A percentile compares a stretch with the other conserved stretches of the same genome.
Conservation (phyloP, 2,797 vertebrate species). For the Anniella stebbinsi region DNA sequence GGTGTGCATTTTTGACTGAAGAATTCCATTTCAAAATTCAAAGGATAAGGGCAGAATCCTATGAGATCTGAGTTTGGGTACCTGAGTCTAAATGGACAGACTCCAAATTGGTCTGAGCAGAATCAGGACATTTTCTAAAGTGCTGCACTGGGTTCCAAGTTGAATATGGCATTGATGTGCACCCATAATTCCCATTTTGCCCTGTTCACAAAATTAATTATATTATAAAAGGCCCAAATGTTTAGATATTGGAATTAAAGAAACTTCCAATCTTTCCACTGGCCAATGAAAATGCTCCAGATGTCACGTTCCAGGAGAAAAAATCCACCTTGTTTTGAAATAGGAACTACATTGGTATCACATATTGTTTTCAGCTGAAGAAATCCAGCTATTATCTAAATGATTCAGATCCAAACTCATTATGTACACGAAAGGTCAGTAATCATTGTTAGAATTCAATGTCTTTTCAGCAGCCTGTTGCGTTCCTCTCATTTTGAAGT, state of each 20-base stretch:
- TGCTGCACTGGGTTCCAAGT: too few relatives aligned
- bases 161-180: too few relatives aligned
- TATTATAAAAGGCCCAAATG: too few relatives aligned
- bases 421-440: constrained; percentile 42
- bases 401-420: constrained; percentile 62
- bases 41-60: too few relatives aligned
- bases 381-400: constrained; percentile 60
- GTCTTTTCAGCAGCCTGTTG: constrained; percentile 50
- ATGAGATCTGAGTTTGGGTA: too few relatives aligned
- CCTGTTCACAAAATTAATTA: constrained; percentile 65
- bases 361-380: constrained; percentile 54
- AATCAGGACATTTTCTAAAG: too few relatives aligned
- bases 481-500: constrained; percentile 1
- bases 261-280: constrained; percentile 2
- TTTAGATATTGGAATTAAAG: constrained; percentile 58
- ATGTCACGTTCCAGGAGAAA: constrained; percentile 16
- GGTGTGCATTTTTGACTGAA: too few relatives aligned
- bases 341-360: constrained; percentile 51
- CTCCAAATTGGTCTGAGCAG: too few relatives aligned
- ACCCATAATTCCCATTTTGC: neutral
- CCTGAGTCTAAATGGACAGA: too few relatives aligned
- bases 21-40: too few relatives aligned
- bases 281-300: constrained; percentile 5
- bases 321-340: constrained; percentile 30
- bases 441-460: constrained; percentile 54